These are phyloP conservation scores for Antrozous pallidus DNA, from an alignment of 2,797 vertebrate genomes.

Conservation along the genomic window DNA sequence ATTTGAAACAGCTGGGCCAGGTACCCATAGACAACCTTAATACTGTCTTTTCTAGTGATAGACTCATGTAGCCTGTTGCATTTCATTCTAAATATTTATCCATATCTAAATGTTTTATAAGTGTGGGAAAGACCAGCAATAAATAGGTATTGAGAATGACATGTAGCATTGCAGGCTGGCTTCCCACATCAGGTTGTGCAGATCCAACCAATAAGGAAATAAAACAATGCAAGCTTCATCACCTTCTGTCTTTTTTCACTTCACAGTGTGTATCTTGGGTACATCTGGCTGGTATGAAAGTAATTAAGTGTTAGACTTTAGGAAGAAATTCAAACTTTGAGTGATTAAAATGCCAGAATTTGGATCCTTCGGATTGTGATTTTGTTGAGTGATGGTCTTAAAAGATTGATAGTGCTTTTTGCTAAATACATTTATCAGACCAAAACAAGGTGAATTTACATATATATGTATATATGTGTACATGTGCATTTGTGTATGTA, in stretches of 20 bases:
- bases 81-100: constrained; percentile 26
- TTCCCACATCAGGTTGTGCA: neutral
- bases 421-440: constrained; percentile 4
- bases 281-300: neutral
- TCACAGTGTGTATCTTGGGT: neutral
- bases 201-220: neutral
- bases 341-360: constrained; percentile 1
- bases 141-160: neutral
- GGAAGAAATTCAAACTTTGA: constrained; percentile 5
- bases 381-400: neutral
- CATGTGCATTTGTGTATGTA: neutral
- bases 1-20: neutral
- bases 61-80: constrained; percentile 48
- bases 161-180: neutral
- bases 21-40: neutral
- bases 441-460: neutral
- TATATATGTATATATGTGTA: neutral
- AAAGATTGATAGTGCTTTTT: neutral
- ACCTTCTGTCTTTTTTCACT: neutral
- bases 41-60: neutral
- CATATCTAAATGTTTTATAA: neutral
- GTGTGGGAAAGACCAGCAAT: neutral
- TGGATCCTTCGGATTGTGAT: neutral
- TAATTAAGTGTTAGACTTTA: neutral
- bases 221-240: neutral